Conservation (phyloP, 2,113 vertebrate genomes). For the Python bivittatus region DNA sequence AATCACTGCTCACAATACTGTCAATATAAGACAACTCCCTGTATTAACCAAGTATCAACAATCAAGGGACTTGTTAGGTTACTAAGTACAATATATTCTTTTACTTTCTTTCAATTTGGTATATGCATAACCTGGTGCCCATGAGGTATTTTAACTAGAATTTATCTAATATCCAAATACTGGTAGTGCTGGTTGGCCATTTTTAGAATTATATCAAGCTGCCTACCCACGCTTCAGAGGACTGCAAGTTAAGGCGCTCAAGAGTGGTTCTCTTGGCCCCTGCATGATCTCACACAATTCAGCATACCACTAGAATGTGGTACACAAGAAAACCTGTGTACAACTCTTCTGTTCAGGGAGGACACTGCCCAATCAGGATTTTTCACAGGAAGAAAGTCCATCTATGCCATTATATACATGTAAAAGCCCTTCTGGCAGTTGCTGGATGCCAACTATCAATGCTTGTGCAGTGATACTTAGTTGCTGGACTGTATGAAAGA, state of each 20-base stretch:
- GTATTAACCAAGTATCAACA: not conserved
- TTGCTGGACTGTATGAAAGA: not conserved
- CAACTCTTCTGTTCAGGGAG: not conserved
- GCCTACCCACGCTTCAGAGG: not conserved
- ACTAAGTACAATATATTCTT: not conserved
- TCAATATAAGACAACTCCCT: not conserved
- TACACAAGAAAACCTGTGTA: not conserved
- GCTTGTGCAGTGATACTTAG: not conserved
- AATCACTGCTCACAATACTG: not conserved
- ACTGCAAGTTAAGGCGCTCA: not conserved
- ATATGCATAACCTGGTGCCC: too few relatives aligned
- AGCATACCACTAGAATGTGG: not conserved
- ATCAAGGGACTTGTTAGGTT: not conserved
- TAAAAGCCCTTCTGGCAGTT: not conserved
- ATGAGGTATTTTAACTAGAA: too few relatives aligned
- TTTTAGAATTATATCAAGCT: too few relatives aligned
- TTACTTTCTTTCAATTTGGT: too few relatives aligned
- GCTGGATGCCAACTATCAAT: not conserved
- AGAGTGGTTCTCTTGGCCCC: not conserved
- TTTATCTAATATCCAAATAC: too few relatives aligned
- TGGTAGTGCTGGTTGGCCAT: too few relatives aligned
- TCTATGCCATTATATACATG: too few relatives aligned
- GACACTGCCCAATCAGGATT: not conserved
- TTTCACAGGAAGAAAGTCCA: not conserved
- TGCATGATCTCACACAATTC: too few relatives aligned